Percentiles rank a stretch among this genome's conserved stretches.
phyloP scores from a whole-genome alignment of 2,888 invertebrate species.

The Caenorhabditis japonica region DNA sequence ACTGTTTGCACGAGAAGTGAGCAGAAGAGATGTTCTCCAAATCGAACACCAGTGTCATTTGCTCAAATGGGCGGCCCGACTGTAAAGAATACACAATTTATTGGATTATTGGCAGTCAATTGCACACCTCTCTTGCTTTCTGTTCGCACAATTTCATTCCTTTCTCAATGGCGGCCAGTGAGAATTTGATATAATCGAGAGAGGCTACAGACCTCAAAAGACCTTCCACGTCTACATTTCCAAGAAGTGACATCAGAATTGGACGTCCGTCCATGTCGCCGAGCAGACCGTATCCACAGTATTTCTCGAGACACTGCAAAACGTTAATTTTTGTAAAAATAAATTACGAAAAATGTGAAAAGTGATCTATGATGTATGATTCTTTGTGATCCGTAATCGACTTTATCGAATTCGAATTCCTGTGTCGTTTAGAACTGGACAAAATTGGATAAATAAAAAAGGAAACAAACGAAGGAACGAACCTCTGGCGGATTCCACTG shows the following conservation, averaged over 20 bases:
- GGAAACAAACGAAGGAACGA: no score
- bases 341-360: no score
- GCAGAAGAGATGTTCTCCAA: conserved; percentile 75
- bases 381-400: no score
- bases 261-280: conserved; percentile 76
- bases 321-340: not conserved
- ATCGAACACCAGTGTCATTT: conserved; percentile 77
- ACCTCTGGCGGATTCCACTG: conserved; percentile 77
- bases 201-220: conserved; percentile 75
- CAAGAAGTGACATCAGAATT: conserved; percentile 76
- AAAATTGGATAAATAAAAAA: no score
- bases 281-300: conserved; percentile 76
- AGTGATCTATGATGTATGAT: conserved; percentile 22
- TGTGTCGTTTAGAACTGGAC: no score
- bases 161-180: conserved; percentile 75
- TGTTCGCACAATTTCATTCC: conserved; percentile 72
- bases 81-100: conserved; percentile 34
- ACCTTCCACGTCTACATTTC: conserved; percentile 77
- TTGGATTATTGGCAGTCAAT: not conserved
- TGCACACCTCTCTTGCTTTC: conserved; percentile 68
- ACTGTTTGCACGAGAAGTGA: conserved; percentile 75
- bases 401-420: no score
- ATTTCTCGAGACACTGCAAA: conserved; percentile 76
- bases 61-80: conserved; percentile 76
- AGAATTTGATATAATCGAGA: conserved; percentile 77